Base-by-base conservation (phyloP, 2,113 vertebrate species). In the Chrysochloris asiatica region DNA sequence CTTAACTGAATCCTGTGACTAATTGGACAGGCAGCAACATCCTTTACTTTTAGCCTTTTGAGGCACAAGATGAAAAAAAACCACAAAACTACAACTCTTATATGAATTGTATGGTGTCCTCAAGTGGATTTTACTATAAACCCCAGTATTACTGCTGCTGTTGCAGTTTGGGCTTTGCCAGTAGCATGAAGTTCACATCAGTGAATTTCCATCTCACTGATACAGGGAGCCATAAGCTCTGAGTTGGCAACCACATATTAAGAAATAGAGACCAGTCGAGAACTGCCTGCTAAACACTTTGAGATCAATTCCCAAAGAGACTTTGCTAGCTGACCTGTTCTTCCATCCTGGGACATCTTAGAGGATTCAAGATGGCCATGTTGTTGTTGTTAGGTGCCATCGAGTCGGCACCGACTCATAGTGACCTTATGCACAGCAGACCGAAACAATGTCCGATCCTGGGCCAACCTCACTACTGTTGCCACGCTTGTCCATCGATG, bases 41-140 rank as follows among this genome's bases (percentile, higher is more conserved):
- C 24, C 63, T 92, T 56, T 85, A 38, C 85, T 89, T 0, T 90
- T 82, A 83, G 30, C 59, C 88, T 78, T 90, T 86, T 1, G 21
- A 67, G 26, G 12, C 36, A 80, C 6, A 83, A 45, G 36, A 71
- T 86, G 93, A 45, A 69, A 63, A 52, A 88, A 36, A 38, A 41
- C 50, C 63, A 72, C 78, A 8, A 45, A 36, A 48, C 7, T 84
- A 36, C 63, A 63, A 76, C 24, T 82, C 69, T 87, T 86, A 36
- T 78, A 2, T 83, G 19, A 73, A 72, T 76, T 88, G 8, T 80
- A 24, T 86, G 36, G 26, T 24, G 50, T 88, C 86, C 69, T 76
- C 69, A 65, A 86, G 56, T 86, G 33, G 1, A 7, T 94, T 92
- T 93, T 71, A n/a, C 24, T 80, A 8, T 91, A 63, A 95, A 72